phyloP scores from a whole-genome alignment of 2,113 vertebrate genomes.

The Xenotilapia caudafasciata region DNA sequence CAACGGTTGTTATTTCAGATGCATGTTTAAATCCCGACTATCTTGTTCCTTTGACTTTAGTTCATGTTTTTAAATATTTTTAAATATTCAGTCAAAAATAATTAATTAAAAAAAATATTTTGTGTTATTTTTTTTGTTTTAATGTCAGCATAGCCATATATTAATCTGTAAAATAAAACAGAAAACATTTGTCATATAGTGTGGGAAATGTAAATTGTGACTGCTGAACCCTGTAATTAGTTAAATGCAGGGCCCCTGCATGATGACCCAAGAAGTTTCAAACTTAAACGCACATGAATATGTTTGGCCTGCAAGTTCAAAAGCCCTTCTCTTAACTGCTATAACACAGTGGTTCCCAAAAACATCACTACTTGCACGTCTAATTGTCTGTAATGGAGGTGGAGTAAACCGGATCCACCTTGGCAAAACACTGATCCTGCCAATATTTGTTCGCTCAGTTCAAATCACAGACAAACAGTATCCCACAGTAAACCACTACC shows the following conservation, averaged over 20 bases:
- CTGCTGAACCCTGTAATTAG: background rate
- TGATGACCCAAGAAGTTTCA: background rate
- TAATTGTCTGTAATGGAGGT: background rate
- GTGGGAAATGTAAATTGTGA: background rate
- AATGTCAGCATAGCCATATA: background rate
- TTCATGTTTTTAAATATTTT: background rate
- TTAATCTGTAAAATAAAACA: background rate
- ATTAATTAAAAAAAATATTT: background rate
- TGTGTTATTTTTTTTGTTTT: background rate
- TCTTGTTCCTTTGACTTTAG: background rate
- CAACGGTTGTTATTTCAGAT: background rate
- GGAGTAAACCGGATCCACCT: background rate
- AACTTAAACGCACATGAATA: background rate
- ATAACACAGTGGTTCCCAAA: background rate
- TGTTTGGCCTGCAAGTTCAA: background rate
- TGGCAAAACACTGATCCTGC: background rate
- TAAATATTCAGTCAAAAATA: background rate
- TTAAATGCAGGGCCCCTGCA: background rate
- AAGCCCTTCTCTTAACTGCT: background rate
- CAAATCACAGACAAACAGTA: background rate
- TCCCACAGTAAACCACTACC: too few relatives aligned
- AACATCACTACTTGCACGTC: background rate
- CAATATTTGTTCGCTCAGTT: background rate
- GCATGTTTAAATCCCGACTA: background rate
- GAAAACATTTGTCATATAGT: background rate